Evolutionary conservation across 2,113 vertebrate genomes (phyloP).

Genomic region (Thunnus thynnus): DNA sequence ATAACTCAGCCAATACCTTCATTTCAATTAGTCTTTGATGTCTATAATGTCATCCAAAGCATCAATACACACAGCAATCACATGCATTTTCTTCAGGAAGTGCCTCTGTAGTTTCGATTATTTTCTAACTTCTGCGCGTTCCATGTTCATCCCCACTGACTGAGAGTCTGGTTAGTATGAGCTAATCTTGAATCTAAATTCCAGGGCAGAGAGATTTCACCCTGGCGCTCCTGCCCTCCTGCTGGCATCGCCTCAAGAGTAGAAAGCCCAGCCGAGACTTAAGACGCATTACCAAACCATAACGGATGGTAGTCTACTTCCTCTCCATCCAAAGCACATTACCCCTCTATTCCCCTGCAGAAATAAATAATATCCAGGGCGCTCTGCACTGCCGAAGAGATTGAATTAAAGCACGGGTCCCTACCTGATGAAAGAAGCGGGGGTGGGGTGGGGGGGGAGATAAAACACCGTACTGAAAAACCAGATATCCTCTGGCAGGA

Average conservation of each 20-base stretch:
- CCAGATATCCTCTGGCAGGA: constrained; percentile 71
- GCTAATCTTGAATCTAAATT: constrained; percentile 57
- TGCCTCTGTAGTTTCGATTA: constrained; percentile 2
- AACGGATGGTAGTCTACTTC: constrained; percentile 69
- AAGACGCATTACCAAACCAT: constrained; percentile 66
- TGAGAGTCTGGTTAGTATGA: constrained; percentile 34
- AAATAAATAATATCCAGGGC: constrained; percentile 75
- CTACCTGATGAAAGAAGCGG: constrained; percentile 78
- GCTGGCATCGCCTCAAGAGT: constrained; percentile 66
- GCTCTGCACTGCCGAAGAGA: constrained; percentile 62
- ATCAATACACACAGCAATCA: not conserved
- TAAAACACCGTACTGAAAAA: constrained; percentile 73
- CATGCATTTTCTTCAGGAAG: constrained; percentile 7
- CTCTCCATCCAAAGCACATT: constrained; percentile 59
- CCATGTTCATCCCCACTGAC: constrained; percentile 16
- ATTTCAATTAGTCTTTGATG: no score
- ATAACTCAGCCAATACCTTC: no score
- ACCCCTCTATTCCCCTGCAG: constrained; percentile 54
- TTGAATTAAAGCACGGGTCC: constrained; percentile 69
- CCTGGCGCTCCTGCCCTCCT: constrained; percentile 57
- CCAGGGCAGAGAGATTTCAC: constrained; percentile 47
- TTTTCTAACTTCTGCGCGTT: not conserved
- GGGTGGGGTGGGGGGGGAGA: constrained; percentile 25
- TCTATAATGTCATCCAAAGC: no score
- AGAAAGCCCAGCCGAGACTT: constrained; percentile 58